A percentile compares a stretch with the other conserved stretches of the same genome.
Evolutionary conservation across 2,113 vertebrate genomes (phyloP).

Genomic region (Ursus arctos): DNA sequence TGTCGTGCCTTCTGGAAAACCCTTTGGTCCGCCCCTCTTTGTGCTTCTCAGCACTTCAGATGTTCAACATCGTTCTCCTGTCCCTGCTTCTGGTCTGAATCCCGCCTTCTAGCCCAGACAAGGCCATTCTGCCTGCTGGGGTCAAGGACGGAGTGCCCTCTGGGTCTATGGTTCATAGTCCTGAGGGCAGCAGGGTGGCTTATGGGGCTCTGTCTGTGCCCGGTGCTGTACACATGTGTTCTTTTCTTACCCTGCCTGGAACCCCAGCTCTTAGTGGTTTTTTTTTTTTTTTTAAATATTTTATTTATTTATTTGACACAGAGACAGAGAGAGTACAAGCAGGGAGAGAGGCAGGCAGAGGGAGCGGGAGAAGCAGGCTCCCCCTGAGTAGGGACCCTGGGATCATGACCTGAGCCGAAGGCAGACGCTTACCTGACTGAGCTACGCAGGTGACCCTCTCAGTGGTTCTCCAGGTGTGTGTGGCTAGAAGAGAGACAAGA

Average conservation of each 20-base stretch:
- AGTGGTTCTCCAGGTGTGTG: not conserved
- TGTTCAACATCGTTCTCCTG: not conserved
- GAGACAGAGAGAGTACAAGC: too few relatives aligned
- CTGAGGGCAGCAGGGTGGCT: not conserved
- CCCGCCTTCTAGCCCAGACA: not conserved
- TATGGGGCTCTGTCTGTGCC: not conserved
- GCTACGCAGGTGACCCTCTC: not conserved
- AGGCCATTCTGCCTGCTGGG: not conserved
- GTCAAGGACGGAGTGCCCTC: not conserved
- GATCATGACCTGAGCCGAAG: too few relatives aligned
- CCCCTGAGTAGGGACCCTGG: too few relatives aligned
- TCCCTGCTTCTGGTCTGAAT: not conserved
- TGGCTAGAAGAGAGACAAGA: not conserved
- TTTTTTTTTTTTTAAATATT: too few relatives aligned
- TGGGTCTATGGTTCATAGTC: not conserved
- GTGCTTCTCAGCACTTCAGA: not conserved
- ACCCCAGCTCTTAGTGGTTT: not conserved
- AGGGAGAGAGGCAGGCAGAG: too few relatives aligned
- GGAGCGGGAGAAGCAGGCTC: too few relatives aligned
- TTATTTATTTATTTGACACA: too few relatives aligned
- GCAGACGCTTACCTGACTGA: too few relatives aligned
- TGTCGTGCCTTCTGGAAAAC: not conserved
- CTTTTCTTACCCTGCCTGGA: not conserved
- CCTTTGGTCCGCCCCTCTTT: not conserved
- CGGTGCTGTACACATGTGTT: rapidly evolving